Conservation (phyloP, 2,797 vertebrate species). For the Agapornis canus region DNA sequence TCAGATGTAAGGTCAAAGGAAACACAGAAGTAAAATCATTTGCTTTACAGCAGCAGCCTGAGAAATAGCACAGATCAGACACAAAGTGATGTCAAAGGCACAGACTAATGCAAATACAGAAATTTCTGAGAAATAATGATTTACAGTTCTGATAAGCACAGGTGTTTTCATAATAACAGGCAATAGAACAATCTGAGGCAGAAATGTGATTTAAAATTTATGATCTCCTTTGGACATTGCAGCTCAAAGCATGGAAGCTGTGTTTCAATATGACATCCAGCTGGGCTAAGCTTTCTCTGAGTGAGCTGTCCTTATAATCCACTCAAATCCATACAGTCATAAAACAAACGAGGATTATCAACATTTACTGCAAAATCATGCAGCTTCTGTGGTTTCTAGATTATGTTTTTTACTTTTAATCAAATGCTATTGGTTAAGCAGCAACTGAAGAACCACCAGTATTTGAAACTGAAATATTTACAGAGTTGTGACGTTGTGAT, state of each 20-base stretch:
- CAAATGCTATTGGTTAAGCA: not conserved
- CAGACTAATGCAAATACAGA: not conserved
- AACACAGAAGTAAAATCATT: not conserved
- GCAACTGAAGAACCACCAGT: not conserved
- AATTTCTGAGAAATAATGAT: not conserved
- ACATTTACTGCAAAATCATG: conserved; percentile 1
- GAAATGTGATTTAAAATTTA: conserved; percentile 2
- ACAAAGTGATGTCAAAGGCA: not conserved
- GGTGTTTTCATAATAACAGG: not conserved
- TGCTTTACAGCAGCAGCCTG: not conserved
- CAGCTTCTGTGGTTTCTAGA: not conserved
- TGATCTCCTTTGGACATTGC: not conserved
- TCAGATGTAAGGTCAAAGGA: not conserved
- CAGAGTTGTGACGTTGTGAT: not conserved
- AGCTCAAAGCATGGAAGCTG: not conserved
- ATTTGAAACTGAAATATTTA: not conserved
- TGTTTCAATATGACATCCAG: not conserved
- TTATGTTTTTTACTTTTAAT: not conserved
- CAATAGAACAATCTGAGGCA: not conserved
- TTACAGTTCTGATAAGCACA: not conserved
- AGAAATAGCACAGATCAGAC: not conserved
- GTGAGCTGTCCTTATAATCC: conserved; percentile 37
- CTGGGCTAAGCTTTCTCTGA: conserved; percentile 28
- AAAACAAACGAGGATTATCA: conserved; percentile 47
- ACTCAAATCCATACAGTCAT: conserved; percentile 28